phyloP scores from a whole-genome alignment of 1,140 invertebrate genomes.

The Calephelis nemesis region DNA sequence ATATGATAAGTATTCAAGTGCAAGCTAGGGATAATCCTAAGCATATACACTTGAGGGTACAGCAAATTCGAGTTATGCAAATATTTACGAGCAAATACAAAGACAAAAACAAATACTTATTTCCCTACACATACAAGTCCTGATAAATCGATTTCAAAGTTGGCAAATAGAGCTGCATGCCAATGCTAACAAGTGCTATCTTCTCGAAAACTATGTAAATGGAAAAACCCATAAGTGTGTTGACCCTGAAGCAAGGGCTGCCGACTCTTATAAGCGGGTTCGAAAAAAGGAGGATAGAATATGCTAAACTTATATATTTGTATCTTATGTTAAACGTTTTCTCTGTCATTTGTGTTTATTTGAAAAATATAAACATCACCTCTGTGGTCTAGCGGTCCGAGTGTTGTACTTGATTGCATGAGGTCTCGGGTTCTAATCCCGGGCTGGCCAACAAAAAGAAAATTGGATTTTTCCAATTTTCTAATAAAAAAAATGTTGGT shows the following conservation, averaged over 20 bases:
- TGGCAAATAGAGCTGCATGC: slow-evolving; percentile 15
- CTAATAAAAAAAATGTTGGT: no score
- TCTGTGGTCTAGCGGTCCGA: no score
- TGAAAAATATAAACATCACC: no score
- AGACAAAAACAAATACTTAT: not conserved
- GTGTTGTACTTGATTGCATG: no score
- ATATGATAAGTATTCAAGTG: no score
- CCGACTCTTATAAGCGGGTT: not conserved
- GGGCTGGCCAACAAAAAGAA: no score
- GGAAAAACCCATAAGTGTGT: slow-evolving; percentile 16
- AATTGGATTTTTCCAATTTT: no score
- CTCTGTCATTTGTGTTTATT: not conserved
- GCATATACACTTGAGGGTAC: not conserved
- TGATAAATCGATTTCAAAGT: slow-evolving; percentile 6
- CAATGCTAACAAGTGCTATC: slow-evolving; percentile 8
- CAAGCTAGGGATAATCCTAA: no score
- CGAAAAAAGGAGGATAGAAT: no score
- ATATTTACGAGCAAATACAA: not conserved
- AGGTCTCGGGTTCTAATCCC: no score
- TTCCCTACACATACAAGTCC: not conserved
- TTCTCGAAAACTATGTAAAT: slow-evolving; percentile 6
- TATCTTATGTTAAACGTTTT: not conserved
- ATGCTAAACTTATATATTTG: no score
- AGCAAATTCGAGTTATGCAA: not conserved
- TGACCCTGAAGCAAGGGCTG: not conserved